Percentiles rank a stretch among this genome's conserved stretches.
These are phyloP conservation scores for Diplazon laetatorius DNA, from an alignment of 2,888 invertebrate species.

Conservation along the genomic window DNA sequence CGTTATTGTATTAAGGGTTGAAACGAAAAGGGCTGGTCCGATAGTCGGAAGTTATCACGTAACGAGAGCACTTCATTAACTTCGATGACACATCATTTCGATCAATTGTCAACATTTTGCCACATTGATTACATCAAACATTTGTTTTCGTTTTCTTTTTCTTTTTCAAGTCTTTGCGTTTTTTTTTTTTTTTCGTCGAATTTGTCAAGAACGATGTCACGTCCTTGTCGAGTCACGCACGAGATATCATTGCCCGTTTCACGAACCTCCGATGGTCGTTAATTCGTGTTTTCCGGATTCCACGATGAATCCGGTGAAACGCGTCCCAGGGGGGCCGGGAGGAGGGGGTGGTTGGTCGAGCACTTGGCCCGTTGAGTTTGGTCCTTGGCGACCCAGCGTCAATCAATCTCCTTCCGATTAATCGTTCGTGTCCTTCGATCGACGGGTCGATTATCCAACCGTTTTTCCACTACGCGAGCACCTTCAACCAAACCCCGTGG, in stretches of 20 bases:
- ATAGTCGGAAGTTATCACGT: neutral
- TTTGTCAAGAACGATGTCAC: neutral
- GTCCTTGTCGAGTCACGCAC: neutral
- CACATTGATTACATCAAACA: neutral
- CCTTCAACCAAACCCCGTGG: no score
- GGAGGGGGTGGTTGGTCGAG: no score
- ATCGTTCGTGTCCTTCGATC: slow-evolving; percentile 58
- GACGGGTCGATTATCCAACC: slow-evolving; percentile 57
- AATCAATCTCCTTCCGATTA: slow-evolving; percentile 59
- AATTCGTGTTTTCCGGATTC: neutral
- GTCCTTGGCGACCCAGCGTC: slow-evolving; percentile 36
- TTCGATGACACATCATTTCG: neutral
- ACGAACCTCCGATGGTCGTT: slow-evolving; percentile 15
- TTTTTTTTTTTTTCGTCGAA: neutral
- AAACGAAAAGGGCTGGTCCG: neutral
- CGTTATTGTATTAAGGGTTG: neutral
- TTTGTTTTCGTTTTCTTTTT: neutral
- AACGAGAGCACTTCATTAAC: neutral
- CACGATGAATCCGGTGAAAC: neutral
- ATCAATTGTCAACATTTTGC: neutral
- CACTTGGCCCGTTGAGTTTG: slow-evolving; percentile 12
- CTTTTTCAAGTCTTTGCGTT: neutral
- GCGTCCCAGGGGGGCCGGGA: slow-evolving; percentile 4
- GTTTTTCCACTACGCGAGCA: neutral
- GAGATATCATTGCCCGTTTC: neutral